These are phyloP conservation scores for Crocodylus rhombifer DNA, from an alignment of 2,797 vertebrate species.

Conservation along the genomic window DNA sequence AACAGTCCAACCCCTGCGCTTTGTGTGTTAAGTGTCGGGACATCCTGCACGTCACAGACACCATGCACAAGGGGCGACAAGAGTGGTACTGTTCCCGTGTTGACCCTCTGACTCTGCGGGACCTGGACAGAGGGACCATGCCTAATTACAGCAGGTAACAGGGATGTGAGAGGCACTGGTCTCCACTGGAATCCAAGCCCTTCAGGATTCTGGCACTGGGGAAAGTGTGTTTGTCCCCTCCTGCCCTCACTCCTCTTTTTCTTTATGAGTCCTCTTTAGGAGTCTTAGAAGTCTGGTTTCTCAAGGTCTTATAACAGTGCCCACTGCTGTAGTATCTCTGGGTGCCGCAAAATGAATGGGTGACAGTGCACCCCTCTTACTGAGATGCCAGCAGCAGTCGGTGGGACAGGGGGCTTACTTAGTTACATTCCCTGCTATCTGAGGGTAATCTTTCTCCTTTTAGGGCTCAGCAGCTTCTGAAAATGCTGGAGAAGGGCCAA, in stretches of 20 bases:
- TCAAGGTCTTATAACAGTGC: rapidly evolving
- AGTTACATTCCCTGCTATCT: not conserved
- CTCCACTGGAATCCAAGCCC: no score
- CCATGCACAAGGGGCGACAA: conserved; percentile 73
- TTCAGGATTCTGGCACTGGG: not conserved
- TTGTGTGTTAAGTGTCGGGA: conserved; percentile 80
- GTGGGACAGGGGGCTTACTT: not conserved
- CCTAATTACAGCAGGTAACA: conserved; percentile 83
- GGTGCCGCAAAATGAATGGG: not conserved
- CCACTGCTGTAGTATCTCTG: not conserved
- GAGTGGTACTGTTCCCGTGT: conserved; percentile 83
- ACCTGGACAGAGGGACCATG: conserved; percentile 83
- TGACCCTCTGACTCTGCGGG: conserved; percentile 76
- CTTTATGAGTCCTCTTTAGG: not conserved
- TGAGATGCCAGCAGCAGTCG: not conserved
- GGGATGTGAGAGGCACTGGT: not conserved
- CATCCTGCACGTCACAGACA: conserved; percentile 80
- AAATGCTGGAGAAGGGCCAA: conserved; percentile 81
- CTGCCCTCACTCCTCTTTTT: not conserved
- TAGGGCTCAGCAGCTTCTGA: conserved; percentile 92
- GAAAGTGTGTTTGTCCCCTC: not conserved
- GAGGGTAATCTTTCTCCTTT: not conserved
- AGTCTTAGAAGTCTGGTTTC: not conserved
- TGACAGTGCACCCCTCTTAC: not conserved
- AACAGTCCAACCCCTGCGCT: conserved; percentile 69